Base-by-base conservation (phyloP, 2,113 vertebrate genomes). In the Meleagris gallopavo region DNA sequence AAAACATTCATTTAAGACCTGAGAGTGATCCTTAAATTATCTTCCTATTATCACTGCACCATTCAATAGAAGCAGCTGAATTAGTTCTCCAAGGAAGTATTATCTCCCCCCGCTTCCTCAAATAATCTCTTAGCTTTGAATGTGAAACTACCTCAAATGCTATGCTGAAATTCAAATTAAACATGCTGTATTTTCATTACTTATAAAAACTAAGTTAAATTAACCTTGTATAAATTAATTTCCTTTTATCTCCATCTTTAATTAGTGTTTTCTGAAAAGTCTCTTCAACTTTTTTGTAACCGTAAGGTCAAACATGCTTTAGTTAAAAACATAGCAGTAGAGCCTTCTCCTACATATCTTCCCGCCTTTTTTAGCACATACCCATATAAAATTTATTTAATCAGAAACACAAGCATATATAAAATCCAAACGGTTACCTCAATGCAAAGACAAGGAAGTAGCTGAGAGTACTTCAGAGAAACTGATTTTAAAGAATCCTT, bases 381-480 rank as follows among this genome's bases (percentile, higher is more conserved):
- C 34, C 3, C 19, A 73, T 15, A 45, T 45, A 76, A 82, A 64
- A 48, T 21, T 64, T 75, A 7, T 70, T 86, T 80, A 58, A 89
- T 41, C 32, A 38, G 55, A 88, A 94, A 83, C 43, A 79, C 12
- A 73, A 70, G 27, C 64, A 55, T 71, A 57, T 36, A 73, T 45
- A 10, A 83, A 72, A 84, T 45, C 13, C 48, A 91, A 41, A 57
- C 29, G 67, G 21, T 97, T 98, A 99, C 98, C 98, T 99, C 98
- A 54, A 99, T 98, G 86, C 98, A 99, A 45, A 99, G 98, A 88
- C 98, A 99, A 41, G 98, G 98, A 34, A 98, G 81, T 36, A 98
- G 97, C 91, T 97, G 95, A 36, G 97, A 79, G 91, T 98, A 99
- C 2, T 61, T 90, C 66, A 99, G 94, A 43, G 95, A 97, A 58